These are phyloP conservation scores for Corythornis vintsioides DNA, from an alignment of 2,113 vertebrate genomes.

Conservation along the genomic window DNA sequence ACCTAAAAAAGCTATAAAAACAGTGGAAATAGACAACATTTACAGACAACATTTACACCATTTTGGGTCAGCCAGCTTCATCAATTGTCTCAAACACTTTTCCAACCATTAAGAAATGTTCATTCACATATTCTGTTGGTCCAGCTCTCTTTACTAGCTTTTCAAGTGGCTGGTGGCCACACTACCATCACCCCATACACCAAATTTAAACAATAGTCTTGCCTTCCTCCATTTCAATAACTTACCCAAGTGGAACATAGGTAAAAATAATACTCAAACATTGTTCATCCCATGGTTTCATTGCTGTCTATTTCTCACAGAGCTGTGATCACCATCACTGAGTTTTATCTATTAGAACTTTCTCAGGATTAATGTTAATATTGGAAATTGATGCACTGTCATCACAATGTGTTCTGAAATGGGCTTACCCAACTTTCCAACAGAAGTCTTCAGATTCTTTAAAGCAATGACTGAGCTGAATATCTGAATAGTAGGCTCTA, in stretches of 20 bases:
- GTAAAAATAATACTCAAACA: neutral
- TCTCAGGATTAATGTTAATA: neutral
- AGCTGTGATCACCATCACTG: neutral
- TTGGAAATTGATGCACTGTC: neutral
- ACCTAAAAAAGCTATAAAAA: slow-evolving; percentile 53
- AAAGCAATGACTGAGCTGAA: neutral
- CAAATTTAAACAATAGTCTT: neutral
- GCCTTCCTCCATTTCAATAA: neutral
- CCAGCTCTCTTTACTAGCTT: neutral
- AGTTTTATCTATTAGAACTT: neutral
- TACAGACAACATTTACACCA: neutral
- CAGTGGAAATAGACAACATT: slow-evolving; percentile 26
- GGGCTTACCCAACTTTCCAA: neutral
- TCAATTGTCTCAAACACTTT: neutral
- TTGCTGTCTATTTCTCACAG: neutral
- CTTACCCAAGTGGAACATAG: neutral
- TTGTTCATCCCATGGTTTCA: neutral
- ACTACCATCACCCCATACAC: neutral
- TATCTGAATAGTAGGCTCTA: neutral
- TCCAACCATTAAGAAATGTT: slow-evolving; percentile 24
- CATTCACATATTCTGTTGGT: neutral
- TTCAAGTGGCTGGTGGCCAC: neutral
- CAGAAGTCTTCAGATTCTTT: neutral
- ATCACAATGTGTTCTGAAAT: neutral
- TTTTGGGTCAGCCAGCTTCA: slow-evolving; percentile 28